phyloP scores from a whole-genome alignment of 2,113 vertebrate species.

The Phyllostomus discolor region DNA sequence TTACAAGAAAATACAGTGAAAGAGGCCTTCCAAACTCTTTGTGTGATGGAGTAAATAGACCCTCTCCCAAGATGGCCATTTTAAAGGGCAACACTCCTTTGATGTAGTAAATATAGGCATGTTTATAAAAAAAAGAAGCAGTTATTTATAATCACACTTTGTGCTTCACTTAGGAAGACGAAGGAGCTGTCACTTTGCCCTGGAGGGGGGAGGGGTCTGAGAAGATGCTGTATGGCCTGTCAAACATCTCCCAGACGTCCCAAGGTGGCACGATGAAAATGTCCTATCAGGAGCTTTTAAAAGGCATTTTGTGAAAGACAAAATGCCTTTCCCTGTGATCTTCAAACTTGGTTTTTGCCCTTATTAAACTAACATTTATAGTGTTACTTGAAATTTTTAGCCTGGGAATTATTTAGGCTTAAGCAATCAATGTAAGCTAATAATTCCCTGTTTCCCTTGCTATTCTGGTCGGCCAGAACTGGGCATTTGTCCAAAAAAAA shows the following conservation, averaged over 20 bases:
- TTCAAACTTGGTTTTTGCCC: background rate
- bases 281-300: background rate
- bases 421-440: constrained; percentile 2
- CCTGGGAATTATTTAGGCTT: background rate
- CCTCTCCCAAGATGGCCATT: background rate
- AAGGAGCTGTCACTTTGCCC: background rate
- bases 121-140: background rate
- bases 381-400: background rate
- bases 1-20: constrained; percentile 43
- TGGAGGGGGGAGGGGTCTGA: background rate
- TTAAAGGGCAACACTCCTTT: background rate
- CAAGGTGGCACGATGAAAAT: background rate
- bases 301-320: background rate
- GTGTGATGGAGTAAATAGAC: background rate
- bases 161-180: background rate
- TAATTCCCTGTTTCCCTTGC: background rate
- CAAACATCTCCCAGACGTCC: background rate
- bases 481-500: constrained; percentile 11
- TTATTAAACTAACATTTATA: background rate
- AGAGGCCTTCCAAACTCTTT: constrained; percentile 19
- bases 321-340: background rate
- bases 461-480: background rate
- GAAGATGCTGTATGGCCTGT: background rate
- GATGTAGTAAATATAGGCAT: background rate
- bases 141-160: background rate